A percentile compares a stretch with the other conserved stretches of the same genome.
Conservation (phyloP, 2,888 invertebrate genomes). For the Synergus gifuensis region DNA sequence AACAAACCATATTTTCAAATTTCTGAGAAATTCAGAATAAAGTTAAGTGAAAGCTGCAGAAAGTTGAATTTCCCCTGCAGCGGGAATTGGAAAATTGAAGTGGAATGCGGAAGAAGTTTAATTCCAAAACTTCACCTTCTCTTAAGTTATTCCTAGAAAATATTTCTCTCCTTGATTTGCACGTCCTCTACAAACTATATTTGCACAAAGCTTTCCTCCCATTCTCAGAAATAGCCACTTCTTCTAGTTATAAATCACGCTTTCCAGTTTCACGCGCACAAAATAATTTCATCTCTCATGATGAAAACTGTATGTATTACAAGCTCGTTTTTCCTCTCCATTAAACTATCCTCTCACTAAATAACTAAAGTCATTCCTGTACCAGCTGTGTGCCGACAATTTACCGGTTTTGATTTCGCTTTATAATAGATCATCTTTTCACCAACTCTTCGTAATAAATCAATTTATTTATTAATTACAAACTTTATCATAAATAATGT, state of each 20-base stretch:
- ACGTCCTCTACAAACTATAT: slow-evolving; percentile 10
- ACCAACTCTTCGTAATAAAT: neutral
- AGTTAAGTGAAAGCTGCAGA: neutral
- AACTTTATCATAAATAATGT: neutral
- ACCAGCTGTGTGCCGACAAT: neutral
- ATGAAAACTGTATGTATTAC: slow-evolving; percentile 25
- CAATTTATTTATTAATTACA: neutral
- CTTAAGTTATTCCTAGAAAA: slow-evolving; percentile 28
- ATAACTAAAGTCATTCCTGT: slow-evolving; percentile 12
- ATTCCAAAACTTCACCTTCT: neutral
- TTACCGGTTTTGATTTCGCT: neutral
- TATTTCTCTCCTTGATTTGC: slow-evolving; percentile 21
- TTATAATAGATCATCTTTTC: neutral
- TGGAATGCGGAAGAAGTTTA: neutral
- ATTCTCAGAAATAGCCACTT: slow-evolving; percentile 15
- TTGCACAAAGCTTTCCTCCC: slow-evolving; percentile 27
- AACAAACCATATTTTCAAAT: no score
- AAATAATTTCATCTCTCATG: slow-evolving; percentile 32
- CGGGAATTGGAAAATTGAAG: neutral
- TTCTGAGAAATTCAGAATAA: neutral
- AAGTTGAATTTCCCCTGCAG: neutral
- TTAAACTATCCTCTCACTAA: slow-evolving; percentile 22
- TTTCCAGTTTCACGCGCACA: slow-evolving; percentile 25
- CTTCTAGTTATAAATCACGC: slow-evolving; percentile 24
- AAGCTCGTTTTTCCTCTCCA: slow-evolving; percentile 22